phyloP scores from a whole-genome alignment of 2,797 vertebrate genomes.

The Neomorphus geoffroyi region DNA sequence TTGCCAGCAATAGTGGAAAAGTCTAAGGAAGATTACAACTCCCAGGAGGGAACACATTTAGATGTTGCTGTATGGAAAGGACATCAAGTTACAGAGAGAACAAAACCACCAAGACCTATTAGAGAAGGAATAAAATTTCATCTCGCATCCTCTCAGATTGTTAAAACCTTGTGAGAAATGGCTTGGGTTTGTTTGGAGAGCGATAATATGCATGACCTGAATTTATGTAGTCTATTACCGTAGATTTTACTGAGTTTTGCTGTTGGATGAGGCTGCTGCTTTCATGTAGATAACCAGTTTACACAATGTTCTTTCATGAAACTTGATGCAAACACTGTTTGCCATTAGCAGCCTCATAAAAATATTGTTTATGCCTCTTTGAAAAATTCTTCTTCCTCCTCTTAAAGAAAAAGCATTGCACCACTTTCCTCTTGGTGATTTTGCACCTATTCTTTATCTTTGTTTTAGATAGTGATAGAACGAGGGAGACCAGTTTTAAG shows the following conservation, averaged over 20 bases:
- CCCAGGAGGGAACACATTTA: background rate
- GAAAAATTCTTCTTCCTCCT: background rate
- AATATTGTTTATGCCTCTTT: background rate
- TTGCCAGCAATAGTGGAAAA: background rate
- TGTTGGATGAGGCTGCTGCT: background rate
- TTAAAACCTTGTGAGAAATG: background rate
- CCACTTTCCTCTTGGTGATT: background rate
- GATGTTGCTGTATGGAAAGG: background rate
- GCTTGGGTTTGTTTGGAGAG: constrained; percentile 2
- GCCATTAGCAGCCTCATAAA: background rate
- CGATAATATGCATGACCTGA: background rate
- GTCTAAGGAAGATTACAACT: background rate
- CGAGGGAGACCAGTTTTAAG: too few species aligned
- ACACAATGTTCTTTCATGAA: background rate
- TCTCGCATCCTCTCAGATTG: background rate
- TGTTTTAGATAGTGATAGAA: background rate
- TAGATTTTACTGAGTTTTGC: background rate
- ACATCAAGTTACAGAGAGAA: background rate
- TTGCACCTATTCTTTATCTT: background rate
- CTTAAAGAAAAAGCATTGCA: background rate
- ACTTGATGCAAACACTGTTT: background rate
- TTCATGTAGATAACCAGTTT: background rate
- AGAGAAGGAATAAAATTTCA: background rate
- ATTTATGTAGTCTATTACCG: background rate
- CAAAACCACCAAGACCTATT: background rate